Evolutionary conservation across 2,113 vertebrate genomes (phyloP).

Genomic region (Riparia riparia): DNA sequence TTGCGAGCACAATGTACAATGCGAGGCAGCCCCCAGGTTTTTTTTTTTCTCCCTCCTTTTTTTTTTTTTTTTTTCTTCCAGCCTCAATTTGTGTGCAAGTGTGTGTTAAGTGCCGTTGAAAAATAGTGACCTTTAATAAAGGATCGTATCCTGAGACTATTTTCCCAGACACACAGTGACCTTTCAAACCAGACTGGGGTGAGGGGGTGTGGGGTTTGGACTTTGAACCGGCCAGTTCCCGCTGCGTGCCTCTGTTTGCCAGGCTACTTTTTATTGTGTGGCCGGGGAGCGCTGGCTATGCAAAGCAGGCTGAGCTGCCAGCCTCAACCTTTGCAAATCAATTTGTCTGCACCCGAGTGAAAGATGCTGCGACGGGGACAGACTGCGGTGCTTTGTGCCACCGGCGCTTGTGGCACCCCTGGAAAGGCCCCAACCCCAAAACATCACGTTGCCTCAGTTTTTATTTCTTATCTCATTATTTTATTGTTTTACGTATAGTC

Average conservation of each 20-base stretch:
- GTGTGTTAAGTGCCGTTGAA: conserved; percentile 89
- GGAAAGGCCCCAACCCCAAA: background rate
- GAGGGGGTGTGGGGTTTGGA: conserved; percentile 89
- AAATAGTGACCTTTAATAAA: conserved; percentile 98
- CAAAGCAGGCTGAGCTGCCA: conserved; percentile 90
- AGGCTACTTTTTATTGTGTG: conserved; percentile 89
- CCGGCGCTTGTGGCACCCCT: conserved; percentile 74
- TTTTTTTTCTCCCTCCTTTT: background rate
- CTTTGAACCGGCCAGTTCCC: conserved; percentile 88
- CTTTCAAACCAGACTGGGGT: conserved; percentile 96
- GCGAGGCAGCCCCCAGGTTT: conserved; percentile 64
- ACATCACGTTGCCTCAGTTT: rapidly evolving
- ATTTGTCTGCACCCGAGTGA: conserved; percentile 92
- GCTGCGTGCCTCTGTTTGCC: conserved; percentile 89
- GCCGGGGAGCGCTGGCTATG: conserved; percentile 87
- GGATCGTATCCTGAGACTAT: conserved; percentile 90
- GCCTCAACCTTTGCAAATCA: conserved; percentile 97
- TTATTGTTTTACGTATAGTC: rapidly evolving
- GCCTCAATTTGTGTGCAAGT: conserved; percentile 79
- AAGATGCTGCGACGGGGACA: conserved; percentile 80
- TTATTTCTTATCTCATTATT: background rate
- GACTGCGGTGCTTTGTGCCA: conserved; percentile 82
- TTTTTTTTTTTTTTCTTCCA: conserved; percentile 1
- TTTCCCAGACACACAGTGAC: conserved; percentile 97
- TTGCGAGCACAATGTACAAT: conserved; percentile 78